These are phyloP conservation scores for Epirrita christyi DNA, from an alignment of 2,888 invertebrate genomes.

Conservation along the genomic window DNA sequence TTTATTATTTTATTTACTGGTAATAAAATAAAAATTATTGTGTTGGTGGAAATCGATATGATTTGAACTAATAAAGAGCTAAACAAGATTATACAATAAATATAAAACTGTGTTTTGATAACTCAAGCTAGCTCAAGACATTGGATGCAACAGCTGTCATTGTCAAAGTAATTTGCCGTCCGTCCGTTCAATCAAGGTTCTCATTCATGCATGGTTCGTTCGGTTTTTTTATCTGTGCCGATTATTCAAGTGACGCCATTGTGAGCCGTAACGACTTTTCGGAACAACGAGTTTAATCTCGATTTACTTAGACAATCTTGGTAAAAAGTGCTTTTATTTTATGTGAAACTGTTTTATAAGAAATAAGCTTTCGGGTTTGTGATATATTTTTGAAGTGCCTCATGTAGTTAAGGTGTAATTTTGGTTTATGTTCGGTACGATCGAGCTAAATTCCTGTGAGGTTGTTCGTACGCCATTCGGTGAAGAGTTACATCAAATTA, in stretches of 20 bases:
- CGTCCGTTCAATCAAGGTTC: too few species aligned
- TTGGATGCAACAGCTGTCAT: constrained; percentile 53
- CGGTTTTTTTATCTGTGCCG: constrained; percentile 38
- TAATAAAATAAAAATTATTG: too few species aligned
- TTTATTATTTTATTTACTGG: too few species aligned
- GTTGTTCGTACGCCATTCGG: constrained; percentile 87
- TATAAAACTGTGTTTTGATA: constrained; percentile 43
- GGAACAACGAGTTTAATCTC: constrained; percentile 87
- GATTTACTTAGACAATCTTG: constrained; percentile 88
- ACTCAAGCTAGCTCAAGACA: constrained; percentile 30
- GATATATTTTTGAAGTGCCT: constrained; percentile 72
- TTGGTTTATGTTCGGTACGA: constrained; percentile 83
- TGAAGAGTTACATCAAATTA: constrained; percentile 69
- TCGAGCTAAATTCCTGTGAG: constrained; percentile 89
- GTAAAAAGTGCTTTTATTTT: constrained; percentile 69
- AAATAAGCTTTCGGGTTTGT: constrained; percentile 66
- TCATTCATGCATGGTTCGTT: too few species aligned
- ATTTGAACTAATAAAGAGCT: not conserved
- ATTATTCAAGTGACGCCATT: constrained; percentile 90
- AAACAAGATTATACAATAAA: not conserved
- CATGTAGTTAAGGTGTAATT: constrained; percentile 75
- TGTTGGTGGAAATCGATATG: too few species aligned
- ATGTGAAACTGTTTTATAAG: constrained; percentile 68
- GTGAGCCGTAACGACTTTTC: constrained; percentile 92
- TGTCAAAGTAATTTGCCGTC: constrained; percentile 64